phyloP scores from a whole-genome alignment of 2,797 vertebrate genomes.

The Neopelma chrysocephalum region DNA sequence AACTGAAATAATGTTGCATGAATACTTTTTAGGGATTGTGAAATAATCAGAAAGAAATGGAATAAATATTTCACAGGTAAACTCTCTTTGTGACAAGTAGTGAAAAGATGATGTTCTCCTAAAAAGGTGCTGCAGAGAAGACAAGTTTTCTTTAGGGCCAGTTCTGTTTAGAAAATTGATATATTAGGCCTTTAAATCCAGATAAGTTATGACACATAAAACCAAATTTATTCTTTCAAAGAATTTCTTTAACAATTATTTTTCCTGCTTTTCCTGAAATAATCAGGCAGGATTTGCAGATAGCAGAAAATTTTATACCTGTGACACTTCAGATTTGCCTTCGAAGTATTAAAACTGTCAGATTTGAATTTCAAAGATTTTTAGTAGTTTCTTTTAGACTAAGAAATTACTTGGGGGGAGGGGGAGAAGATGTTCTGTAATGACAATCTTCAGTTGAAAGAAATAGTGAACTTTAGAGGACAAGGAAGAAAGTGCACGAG shows the following conservation, averaged over 20 bases:
- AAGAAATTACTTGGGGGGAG: neutral
- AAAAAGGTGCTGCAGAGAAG: neutral
- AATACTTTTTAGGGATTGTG: neutral
- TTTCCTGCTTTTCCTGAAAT: neutral
- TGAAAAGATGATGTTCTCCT: neutral
- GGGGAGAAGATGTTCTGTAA: neutral
- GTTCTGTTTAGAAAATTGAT: neutral
- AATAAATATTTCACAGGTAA: slow-evolving; percentile 17
- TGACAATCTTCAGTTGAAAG: neutral
- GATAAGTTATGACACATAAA: neutral
- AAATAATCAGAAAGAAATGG: neutral
- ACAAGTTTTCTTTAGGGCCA: neutral
- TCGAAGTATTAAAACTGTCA: neutral
- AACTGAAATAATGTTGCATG: slow-evolving; percentile 40
- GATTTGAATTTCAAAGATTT: neutral
- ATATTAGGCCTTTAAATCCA: neutral
- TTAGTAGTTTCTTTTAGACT: neutral
- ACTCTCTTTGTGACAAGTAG: neutral
- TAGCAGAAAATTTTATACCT: too few species aligned
- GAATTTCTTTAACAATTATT: neutral
- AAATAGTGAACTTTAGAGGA: neutral
- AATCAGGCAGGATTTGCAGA: neutral
- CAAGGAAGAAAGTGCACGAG: neutral
- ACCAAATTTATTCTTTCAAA: neutral
- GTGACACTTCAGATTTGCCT: neutral